Percentiles rank a stretch among this genome's conserved stretches.
These are phyloP conservation scores for Thalassarche chlororhynchos DNA, from an alignment of 2,113 vertebrate species.

Conservation along the genomic window DNA sequence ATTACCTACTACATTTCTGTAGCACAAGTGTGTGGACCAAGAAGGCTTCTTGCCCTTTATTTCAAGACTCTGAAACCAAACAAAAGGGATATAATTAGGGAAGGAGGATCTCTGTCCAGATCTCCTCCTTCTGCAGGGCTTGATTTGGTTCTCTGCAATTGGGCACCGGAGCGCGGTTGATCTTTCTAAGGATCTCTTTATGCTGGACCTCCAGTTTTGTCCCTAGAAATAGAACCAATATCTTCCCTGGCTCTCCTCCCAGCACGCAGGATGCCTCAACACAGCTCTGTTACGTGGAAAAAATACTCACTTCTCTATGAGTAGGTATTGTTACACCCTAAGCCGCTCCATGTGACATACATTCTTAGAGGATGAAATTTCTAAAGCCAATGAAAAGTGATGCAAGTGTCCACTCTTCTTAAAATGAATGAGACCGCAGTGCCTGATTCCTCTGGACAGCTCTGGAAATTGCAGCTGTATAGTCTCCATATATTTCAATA, in stretches of 20 bases:
- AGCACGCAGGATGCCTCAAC: not conserved
- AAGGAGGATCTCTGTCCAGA: not conserved
- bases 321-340: not conserved
- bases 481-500: not conserved
- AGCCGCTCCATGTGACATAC: not conserved
- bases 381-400: not conserved
- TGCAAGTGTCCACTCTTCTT: not conserved
- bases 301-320: not conserved
- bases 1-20: not conserved
- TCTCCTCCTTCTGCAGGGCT: not conserved
- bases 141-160: not conserved
- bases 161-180: accelerated
- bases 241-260: not conserved
- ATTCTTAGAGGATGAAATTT: not conserved
- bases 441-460: not conserved
- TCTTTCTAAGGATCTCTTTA: not conserved
- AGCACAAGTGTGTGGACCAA: not conserved
- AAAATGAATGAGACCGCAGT: not conserved
- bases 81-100: not conserved
- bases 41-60: not conserved
- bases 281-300: not conserved
- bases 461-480: not conserved
- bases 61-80: not conserved
- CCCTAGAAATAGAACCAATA: not conserved
- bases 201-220: not conserved